Percentiles rank a stretch among this genome's conserved stretches.
These are phyloP conservation scores for Leptopilina boulardi DNA, from an alignment of 1,140 invertebrate genomes.

Conservation along the genomic window DNA sequence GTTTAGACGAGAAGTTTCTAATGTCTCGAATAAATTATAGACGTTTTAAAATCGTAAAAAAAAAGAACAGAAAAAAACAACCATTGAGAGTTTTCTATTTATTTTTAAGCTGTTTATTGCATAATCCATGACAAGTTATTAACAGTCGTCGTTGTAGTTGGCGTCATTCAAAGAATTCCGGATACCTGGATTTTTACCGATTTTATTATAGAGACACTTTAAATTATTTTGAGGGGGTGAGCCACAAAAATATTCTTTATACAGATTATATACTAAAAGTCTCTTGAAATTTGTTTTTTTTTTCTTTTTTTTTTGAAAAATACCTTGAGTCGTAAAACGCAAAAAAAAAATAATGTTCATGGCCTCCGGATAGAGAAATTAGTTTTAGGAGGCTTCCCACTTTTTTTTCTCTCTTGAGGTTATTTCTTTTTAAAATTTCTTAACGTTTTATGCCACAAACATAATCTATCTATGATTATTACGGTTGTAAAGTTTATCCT, in stretches of 20 bases:
- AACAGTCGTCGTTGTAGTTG: no score
- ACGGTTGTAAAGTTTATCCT: constrained; percentile 27
- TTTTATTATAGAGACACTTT: background rate
- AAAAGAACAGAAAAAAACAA: no score
- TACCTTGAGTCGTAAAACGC: background rate
- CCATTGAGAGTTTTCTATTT: background rate
- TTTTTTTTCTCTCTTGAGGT: background rate
- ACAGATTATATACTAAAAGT: no score
- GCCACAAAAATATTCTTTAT: no score
- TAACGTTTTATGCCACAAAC: constrained; percentile 12
- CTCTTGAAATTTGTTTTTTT: no score
- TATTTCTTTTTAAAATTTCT: constrained; percentile 3
- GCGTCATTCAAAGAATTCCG: no score
- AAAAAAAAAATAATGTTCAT: background rate
- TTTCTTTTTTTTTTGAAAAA: no score
- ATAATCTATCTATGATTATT: constrained; percentile 33
- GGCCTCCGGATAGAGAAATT: background rate
- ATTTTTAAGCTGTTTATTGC: constrained; percentile 9
- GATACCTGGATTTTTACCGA: background rate
- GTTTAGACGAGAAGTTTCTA: background rate
- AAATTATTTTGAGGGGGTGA: no score
- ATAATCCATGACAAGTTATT: background rate
- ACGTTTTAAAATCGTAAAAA: no score
- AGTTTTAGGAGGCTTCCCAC: background rate
- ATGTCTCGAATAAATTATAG: background rate